Evolutionary conservation across 2,797 vertebrate genomes (phyloP).

Genomic region (Bradypus variegatus): DNA sequence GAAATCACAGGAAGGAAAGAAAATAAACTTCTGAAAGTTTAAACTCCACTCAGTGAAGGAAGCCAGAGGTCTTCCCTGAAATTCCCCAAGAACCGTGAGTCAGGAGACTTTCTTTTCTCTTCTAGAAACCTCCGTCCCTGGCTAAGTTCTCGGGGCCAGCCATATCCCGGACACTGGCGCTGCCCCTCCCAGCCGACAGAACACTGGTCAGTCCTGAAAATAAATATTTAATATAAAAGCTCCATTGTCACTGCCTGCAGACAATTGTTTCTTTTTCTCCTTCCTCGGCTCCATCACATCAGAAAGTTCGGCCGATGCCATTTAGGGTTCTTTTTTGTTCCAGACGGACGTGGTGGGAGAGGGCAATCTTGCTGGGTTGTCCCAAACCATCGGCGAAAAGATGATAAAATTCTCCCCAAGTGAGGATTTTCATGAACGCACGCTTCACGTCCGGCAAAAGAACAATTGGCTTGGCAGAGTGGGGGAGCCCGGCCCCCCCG

Average conservation of each 20-base stretch:
- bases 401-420: background rate
- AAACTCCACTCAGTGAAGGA: background rate
- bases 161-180: background rate
- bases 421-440: background rate
- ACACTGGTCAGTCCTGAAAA: slow-evolving; percentile 31
- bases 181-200: background rate
- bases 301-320: background rate
- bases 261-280: slow-evolving; percentile 40
- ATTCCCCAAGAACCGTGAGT: background rate
- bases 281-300: background rate
- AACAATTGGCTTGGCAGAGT: background rate
- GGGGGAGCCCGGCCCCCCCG: background rate
- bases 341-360: background rate
- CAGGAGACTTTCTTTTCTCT: background rate
- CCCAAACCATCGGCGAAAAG: background rate
- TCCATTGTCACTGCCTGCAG: slow-evolving; percentile 32
- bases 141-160: background rate
- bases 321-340: background rate
- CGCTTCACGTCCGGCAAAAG: rapidly evolving
- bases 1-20: background rate
- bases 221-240: slow-evolving; percentile 56
- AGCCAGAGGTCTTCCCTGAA: background rate
- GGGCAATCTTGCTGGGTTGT: background rate
- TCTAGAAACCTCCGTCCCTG: slow-evolving; percentile 4
- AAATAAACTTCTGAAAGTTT: slow-evolving; percentile 33